phyloP scores from a whole-genome alignment of 2,888 invertebrate genomes.

The Callimorpha dominula region DNA sequence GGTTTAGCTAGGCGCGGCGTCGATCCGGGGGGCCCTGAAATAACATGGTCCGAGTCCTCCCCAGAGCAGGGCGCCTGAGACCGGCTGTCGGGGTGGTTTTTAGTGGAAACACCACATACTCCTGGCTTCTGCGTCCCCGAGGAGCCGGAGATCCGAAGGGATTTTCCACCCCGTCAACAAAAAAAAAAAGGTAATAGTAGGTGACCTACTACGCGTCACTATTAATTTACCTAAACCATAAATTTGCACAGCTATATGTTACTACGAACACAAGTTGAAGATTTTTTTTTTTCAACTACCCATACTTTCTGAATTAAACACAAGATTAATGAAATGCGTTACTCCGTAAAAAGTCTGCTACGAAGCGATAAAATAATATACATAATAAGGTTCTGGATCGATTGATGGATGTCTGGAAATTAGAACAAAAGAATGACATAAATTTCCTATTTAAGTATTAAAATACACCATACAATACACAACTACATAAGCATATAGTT shows the following conservation, averaged over 20 bases:
- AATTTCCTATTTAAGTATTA: conserved; percentile 23
- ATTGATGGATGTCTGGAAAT: conserved; percentile 16
- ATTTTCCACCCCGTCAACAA: no score
- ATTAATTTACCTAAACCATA: not conserved
- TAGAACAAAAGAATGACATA: conserved; percentile 24
- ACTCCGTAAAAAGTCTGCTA: conserved; percentile 5
- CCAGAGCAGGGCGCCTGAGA: no score
- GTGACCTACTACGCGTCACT: not conserved
- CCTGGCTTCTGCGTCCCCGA: no score
- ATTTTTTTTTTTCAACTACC: not conserved
- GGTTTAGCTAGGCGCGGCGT: no score
- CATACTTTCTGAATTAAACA: conserved; percentile 10
- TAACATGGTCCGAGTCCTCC: no score
- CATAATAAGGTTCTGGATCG: conserved; percentile 11
- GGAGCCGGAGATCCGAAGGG: no score
- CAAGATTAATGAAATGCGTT: not conserved
- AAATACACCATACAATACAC: not conserved
- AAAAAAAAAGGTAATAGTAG: no score
- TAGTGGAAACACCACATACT: no score
- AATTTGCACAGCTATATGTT: not conserved
- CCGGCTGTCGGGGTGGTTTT: no score
- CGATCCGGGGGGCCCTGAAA: no score
- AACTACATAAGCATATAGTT: conserved; percentile 5
- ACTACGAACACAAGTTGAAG: not conserved
- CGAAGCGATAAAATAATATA: not conserved